Evolutionary conservation across 1,140 invertebrate genomes (phyloP).

Genomic region (Pseudomyrmex pallidus): DNA sequence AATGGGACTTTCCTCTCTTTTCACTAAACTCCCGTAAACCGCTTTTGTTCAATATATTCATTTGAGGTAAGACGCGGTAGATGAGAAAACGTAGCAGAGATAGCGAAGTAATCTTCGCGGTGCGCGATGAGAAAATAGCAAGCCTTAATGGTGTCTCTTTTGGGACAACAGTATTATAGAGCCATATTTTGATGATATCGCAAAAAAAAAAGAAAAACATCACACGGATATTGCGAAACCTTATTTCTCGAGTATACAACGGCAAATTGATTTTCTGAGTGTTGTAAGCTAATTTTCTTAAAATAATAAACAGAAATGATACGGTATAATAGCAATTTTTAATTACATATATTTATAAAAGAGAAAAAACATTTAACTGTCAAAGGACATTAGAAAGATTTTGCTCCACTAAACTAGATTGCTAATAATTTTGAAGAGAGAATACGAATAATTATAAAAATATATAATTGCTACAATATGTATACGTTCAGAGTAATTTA

Average conservation of each 20-base stretch:
- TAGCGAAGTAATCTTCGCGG: slow-evolving; percentile 56
- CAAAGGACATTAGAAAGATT: neutral
- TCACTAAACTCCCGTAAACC: slow-evolving; percentile 51
- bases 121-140: slow-evolving; percentile 43
- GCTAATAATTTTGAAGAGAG: neutral
- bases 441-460: neutral
- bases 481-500: neutral
- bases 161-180: slow-evolving; percentile 42
- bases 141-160: slow-evolving; percentile 56
- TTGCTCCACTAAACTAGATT: neutral
- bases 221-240: slow-evolving; percentile 1
- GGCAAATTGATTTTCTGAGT: slow-evolving; percentile 39
- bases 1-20: slow-evolving; percentile 28
- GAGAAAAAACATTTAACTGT: slow-evolving; percentile 12
- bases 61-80: slow-evolving; percentile 50
- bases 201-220: too few species aligned
- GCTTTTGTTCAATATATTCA: slow-evolving; percentile 56
- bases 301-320: slow-evolving; percentile 32
- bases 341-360: slow-evolving; percentile 28
- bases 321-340: neutral
- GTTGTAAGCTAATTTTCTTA: slow-evolving; percentile 31
- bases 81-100: slow-evolving; percentile 56
- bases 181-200: slow-evolving; percentile 49
- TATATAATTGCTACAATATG: too few species aligned
- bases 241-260: slow-evolving; percentile 25